Base-by-base conservation (phyloP, 2,888 invertebrate genomes). In the Sphaerophoria taeniata region DNA sequence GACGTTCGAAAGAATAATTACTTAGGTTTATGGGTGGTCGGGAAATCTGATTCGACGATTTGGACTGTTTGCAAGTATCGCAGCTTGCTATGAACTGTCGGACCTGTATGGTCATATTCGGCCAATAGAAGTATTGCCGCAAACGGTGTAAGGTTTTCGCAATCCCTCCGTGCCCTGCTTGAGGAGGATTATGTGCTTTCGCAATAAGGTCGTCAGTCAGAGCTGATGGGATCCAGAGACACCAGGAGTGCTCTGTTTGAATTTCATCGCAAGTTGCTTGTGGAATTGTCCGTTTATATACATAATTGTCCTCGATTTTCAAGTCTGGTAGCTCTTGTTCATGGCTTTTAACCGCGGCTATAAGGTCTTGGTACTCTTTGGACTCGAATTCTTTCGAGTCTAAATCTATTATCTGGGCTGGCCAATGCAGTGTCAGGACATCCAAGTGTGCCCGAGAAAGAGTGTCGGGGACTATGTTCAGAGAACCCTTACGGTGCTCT, bases 111-210 rank as follows among this genome's bases (percentile, higher is more conserved):
- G 43, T 69, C 69, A 69, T 71, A 9, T 71, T 71, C 14, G 87
- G 83, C 87, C 87, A 87, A 61, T 72, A 79, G 43, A 60, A 87
- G 31, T 67, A 11, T 7, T 39, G 43, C 6, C 70, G 43, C 14
- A 69, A n/a, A n/a, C n/a, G 60, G 9, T 72, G 36, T 0, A 82
- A 7, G 0, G 78, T 83, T 36, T 78, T 83, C 1, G 39, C 61
- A 4, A 72, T 51, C 6, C 73, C 61, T 12, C 60, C 74, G 16
- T 84, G 84, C 6, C 71, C 60, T 4, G 56, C 51, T 9, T 45
- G 39, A 9, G 74, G 78, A 9, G 72, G 56, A 4, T 55, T 5
- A 33, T 84, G 75, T 0, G 73, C 70, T 3, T 43, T 16, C 0
- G 39, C 14, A 11, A 77, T 74, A 3, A 85, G 3, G 6, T 43